These are phyloP conservation scores for Hassar affinis DNA, from an alignment of 2,113 vertebrate genomes.

Conservation along the genomic window DNA sequence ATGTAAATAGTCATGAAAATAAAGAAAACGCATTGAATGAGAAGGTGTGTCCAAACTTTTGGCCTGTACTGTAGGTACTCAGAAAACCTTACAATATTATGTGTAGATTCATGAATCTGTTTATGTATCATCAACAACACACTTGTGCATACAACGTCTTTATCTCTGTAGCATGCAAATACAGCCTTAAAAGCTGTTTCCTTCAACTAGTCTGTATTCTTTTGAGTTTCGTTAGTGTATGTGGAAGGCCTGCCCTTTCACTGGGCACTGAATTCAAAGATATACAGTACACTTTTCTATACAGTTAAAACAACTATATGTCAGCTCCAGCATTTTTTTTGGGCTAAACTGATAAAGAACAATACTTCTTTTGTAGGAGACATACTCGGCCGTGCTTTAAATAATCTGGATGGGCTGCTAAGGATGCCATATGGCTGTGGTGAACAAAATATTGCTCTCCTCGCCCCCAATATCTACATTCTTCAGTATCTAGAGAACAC, in stretches of 20 bases:
- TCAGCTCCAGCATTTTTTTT: not conserved
- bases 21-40: too few relatives aligned
- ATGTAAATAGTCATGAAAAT: too few relatives aligned
- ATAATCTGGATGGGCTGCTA: slow-evolving; percentile 72
- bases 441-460: slow-evolving; percentile 86
- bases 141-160: not conserved
- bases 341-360: not conserved
- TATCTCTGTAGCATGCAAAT: not conserved
- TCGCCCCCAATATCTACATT: slow-evolving; percentile 79
- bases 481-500: slow-evolving; percentile 65
- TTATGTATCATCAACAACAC: not conserved
- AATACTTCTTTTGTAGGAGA: slow-evolving; percentile 66
- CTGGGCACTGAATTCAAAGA: not conserved
- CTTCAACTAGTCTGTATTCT: not conserved
- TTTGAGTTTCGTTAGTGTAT: not conserved
- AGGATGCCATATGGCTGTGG: slow-evolving; percentile 85
- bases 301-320: not conserved
- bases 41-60: too few relatives aligned
- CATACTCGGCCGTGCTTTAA: slow-evolving; percentile 74
- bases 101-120: not conserved
- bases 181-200: not conserved
- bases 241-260: not conserved
- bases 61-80: too few relatives aligned
- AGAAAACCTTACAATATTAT: not conserved
- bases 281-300: not conserved